These are phyloP conservation scores for Chelonoidis abingdonii DNA, from an alignment of 2,113 vertebrate genomes.

Conservation along the genomic window DNA sequence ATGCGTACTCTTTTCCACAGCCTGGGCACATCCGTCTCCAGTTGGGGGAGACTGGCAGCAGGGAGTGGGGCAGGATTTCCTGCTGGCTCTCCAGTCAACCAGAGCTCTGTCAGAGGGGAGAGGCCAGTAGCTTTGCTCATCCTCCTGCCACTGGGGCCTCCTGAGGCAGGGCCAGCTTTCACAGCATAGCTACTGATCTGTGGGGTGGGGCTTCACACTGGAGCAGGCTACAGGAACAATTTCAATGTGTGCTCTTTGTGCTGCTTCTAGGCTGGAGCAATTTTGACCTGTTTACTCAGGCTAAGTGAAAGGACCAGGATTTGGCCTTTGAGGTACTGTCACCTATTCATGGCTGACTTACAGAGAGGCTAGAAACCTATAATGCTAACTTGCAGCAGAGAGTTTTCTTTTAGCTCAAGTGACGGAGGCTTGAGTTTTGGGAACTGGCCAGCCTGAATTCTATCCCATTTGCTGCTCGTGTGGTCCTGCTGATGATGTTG, in stretches of 20 bases:
- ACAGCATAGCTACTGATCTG: background rate
- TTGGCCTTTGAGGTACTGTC: background rate
- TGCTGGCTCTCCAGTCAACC: background rate
- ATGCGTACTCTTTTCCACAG: background rate
- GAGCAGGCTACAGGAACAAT: background rate
- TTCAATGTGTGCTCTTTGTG: background rate
- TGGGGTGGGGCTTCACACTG: background rate
- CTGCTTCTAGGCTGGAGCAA: background rate
- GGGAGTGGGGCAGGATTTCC: background rate
- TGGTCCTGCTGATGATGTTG: background rate
- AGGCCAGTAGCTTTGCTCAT: background rate
- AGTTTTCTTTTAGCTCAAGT: background rate
- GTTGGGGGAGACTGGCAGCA: background rate
- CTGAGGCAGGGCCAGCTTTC: background rate
- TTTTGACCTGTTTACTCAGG: background rate
- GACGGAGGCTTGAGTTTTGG: background rate
- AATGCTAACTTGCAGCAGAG: background rate
- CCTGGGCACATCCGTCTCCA: background rate
- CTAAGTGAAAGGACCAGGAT: background rate
- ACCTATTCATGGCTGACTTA: background rate
- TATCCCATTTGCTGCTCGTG: background rate
- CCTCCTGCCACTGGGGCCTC: background rate
- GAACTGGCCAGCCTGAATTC: background rate
- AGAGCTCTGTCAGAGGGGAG: background rate
- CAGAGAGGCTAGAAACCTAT: background rate